Evolutionary conservation across 1,140 invertebrate genomes (phyloP), one percentile per base, ranked within the genome.

Genomic region (Cyphomyrmex costatus): DNA sequence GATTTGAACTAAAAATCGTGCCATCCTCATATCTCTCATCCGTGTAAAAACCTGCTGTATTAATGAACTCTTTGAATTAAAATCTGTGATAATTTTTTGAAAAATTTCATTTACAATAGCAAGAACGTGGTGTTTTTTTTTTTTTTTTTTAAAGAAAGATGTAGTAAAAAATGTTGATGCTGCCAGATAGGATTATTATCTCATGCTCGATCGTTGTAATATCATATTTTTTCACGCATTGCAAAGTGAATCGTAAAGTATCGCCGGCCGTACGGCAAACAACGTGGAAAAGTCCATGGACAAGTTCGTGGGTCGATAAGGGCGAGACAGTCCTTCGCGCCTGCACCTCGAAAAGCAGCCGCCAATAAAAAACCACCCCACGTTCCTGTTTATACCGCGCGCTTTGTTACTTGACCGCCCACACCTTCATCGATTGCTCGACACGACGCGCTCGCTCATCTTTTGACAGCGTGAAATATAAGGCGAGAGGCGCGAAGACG

Each of bases 391-490:
- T 90, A 85, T 90, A 71, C 77, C 77, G 70, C 53, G 60, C 58
- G 30, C 83, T 89, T 90, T 86, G 88, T 90, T 85, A 77, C 73
- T 86, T 74, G 51, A 76, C 86, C 88, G 88, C 89, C 89, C 83
- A 88, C 89, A 85, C 80, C 71, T 90, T 88, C 86, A 90, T 90
- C 89, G 89, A 90, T 90, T 86, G 89, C 42, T 19, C 74, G 60
- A 87, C 79, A 66, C 78, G 56, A 49, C 56, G 70, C 53, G 56
- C 27, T 76, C 51, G 30, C 82, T 90, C 89, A 90, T 90, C 86
- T 86, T 68, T 88, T 85, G 89, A 89, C 77, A 89, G 77, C 61
- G 77, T 33, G 82, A 73, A 77, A 78, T 79, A 73, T 14, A 58
- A 68, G 42, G 51, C 86, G 73, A 83, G 30, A 66, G n/a, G 42